A percentile compares a stretch with the other conserved stretches of the same genome.
Evolutionary conservation across 2,888 invertebrate genomes (phyloP).

Genomic region (Drosophila neonasuta): DNA sequence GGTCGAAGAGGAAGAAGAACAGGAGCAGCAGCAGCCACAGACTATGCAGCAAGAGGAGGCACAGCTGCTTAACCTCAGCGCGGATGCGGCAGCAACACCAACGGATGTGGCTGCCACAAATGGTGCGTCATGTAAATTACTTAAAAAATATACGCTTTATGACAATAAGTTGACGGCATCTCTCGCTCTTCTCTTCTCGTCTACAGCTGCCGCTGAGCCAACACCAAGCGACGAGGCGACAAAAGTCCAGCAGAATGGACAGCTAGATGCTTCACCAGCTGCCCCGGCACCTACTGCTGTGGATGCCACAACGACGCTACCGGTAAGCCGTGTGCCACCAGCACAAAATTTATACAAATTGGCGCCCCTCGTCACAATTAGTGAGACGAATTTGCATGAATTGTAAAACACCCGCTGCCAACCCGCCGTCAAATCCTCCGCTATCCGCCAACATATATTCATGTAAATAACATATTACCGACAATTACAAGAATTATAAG

Average conservation of each 20-base stretch:
- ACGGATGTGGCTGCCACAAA: constrained; percentile 55
- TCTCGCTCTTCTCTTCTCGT: neutral
- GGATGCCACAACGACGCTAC: constrained; percentile 48
- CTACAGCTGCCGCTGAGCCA: constrained; percentile 12
- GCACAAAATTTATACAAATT: constrained; percentile 69
- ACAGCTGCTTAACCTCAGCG: constrained; percentile 38
- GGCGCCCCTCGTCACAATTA: constrained; percentile 84
- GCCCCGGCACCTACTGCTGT: neutral
- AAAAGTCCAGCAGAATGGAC: constrained; percentile 35
- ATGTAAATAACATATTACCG: constrained; percentile 48
- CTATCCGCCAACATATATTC: constrained; percentile 13
- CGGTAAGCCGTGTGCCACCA: constrained; percentile 82
- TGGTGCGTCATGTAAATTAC: constrained; percentile 59
- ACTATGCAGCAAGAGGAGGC: constrained; percentile 2
- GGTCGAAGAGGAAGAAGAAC: constrained; percentile 42
- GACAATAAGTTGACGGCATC: constrained; percentile 28
- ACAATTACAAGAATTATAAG: constrained; percentile 24
- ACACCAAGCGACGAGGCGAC: constrained; percentile 8
- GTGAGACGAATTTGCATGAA: constrained; percentile 82
- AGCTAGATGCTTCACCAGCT: constrained; percentile 23
- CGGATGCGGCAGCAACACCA: constrained; percentile 29
- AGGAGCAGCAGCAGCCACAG: constrained; percentile 4
- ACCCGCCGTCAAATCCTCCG: constrained; percentile 1
- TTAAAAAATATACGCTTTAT: constrained; percentile 39
- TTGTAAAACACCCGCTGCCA: constrained; percentile 37